These are phyloP conservation scores for Pangasius mekongensis DNA, from an alignment of 2,797 vertebrate genomes.

Conservation along the genomic window DNA sequence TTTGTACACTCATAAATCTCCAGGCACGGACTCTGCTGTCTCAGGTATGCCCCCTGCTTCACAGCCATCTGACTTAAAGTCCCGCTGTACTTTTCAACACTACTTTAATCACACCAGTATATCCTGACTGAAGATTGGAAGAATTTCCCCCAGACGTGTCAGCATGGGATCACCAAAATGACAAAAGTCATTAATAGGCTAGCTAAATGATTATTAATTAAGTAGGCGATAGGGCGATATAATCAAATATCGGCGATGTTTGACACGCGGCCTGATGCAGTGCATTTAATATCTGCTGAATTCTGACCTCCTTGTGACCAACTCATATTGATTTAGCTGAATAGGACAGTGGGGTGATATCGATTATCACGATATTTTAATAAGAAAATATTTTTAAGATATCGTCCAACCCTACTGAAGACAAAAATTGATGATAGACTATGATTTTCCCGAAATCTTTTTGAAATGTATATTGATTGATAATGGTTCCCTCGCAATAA, in stretches of 20 bases:
- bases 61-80: neutral
- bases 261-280: neutral
- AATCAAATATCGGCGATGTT: neutral
- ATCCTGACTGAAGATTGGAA: neutral
- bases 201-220: no score
- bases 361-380: neutral
- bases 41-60: conserved; percentile 18
- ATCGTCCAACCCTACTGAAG: neutral
- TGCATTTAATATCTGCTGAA: neutral
- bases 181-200: neutral
- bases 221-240: neutral
- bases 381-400: neutral
- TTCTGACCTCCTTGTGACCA: neutral
- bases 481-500: neutral
- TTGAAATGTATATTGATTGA: neutral
- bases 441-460: no score
- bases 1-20: conserved; percentile 30
- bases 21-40: conserved; percentile 23
- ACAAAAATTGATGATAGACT: no score
- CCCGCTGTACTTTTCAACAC: neutral
- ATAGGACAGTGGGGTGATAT: neutral
- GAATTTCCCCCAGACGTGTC: neutral
- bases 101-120: neutral
- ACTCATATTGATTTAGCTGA: neutral
- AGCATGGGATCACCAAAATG: neutral